Evolutionary conservation across 1,140 invertebrate genomes (phyloP).

Genomic region (Drosophila repleta): DNA sequence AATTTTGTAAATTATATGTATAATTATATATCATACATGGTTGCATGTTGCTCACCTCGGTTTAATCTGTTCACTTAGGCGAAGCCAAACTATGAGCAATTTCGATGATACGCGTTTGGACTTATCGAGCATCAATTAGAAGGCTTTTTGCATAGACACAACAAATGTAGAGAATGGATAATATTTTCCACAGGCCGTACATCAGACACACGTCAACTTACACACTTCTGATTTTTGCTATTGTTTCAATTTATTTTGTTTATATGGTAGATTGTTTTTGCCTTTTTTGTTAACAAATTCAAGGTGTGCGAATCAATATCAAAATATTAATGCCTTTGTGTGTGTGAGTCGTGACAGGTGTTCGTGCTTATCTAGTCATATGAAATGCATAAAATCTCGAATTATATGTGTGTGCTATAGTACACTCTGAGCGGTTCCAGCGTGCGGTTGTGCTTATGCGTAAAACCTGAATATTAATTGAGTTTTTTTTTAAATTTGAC

Average conservation of each 20-base stretch:
- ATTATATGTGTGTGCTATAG: constrained; percentile 53
- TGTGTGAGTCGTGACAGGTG: constrained; percentile 50
- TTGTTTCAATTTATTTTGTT: constrained; percentile 54
- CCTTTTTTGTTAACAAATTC: constrained; percentile 75
- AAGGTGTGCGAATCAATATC: constrained; percentile 64
- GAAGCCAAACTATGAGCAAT: constrained; percentile 35
- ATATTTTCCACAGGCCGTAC: constrained; percentile 59
- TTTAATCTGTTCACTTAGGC: constrained; percentile 33
- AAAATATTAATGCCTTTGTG: constrained; percentile 36
- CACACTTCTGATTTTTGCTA: constrained; percentile 57
- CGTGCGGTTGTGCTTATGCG: constrained; percentile 60
- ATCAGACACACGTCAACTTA: constrained; percentile 55
- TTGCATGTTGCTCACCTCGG: constrained; percentile 72
- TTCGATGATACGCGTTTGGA: constrained; percentile 58
- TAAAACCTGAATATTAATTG: constrained; percentile 23
- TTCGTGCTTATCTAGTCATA: constrained; percentile 78
- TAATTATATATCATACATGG: constrained; percentile 26
- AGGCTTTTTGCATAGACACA: constrained; percentile 47
- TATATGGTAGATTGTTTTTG: constrained; percentile 60
- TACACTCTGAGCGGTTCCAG: constrained; percentile 53
- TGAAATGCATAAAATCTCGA: constrained; percentile 74
- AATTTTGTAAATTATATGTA: not conserved
- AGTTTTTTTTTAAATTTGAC: constrained; percentile 20
- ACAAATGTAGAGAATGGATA: constrained; percentile 37
- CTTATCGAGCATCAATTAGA: constrained; percentile 50